Evolutionary conservation across 2,888 invertebrate species (phyloP).

Genomic region (Agrotis exclamationis): DNA sequence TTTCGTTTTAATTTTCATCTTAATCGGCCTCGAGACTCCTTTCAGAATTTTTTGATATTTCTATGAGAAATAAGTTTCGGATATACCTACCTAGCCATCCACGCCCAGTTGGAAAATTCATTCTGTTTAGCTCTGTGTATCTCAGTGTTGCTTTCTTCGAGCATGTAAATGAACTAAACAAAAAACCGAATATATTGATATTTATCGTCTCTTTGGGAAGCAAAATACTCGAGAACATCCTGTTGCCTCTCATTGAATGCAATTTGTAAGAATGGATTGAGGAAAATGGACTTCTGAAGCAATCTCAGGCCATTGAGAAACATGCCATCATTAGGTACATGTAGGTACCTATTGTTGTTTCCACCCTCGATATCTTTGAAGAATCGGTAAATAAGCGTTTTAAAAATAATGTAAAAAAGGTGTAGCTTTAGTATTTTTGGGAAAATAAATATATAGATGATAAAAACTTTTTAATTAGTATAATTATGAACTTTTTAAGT

Average conservation of each 20-base stretch:
- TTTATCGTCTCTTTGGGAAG: constrained; percentile 25
- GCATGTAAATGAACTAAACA: not conserved
- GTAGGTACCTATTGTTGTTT: constrained; percentile 29
- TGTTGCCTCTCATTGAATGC: constrained; percentile 55
- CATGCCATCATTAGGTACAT: constrained; percentile 19
- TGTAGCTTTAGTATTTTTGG: not conserved
- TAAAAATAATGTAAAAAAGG: not conserved
- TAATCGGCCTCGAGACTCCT: too few relatives aligned
- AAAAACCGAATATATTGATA: constrained; percentile 9
- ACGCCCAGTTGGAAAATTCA: too few relatives aligned
- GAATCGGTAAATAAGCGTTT: not conserved
- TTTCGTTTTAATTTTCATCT: too few relatives aligned
- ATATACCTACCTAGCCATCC: too few relatives aligned
- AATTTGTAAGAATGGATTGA: constrained; percentile 55
- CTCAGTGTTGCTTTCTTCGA: too few relatives aligned
- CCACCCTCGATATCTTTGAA: constrained; percentile 5
- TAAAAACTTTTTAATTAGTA: too few relatives aligned
- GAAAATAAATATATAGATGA: too few relatives aligned
- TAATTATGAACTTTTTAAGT: too few relatives aligned
- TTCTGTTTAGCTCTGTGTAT: too few relatives aligned
- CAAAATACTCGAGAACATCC: constrained; percentile 3
- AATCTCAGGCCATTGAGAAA: constrained; percentile 8
- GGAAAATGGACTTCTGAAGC: constrained; percentile 43
- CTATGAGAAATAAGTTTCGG: too few relatives aligned
- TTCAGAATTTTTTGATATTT: too few relatives aligned